Conservation (phyloP, 64 coral and sea anemone genomes). For the Dendrophyllia cribrosa region DNA sequence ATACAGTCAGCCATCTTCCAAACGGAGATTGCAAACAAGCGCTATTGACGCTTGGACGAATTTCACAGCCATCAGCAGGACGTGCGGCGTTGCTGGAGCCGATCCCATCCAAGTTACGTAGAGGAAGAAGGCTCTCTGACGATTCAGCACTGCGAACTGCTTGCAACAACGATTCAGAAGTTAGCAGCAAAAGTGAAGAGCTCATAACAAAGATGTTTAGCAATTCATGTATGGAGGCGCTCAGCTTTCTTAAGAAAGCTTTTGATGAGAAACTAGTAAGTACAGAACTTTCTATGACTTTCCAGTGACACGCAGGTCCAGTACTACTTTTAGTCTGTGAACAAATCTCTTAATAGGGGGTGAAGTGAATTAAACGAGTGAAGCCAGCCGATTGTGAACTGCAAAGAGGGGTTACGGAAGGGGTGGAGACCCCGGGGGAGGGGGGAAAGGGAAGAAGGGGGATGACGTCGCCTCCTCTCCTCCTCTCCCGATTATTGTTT, state of each 20-base stretch:
- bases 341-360: no score
- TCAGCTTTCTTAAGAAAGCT: slow-evolving; percentile 19
- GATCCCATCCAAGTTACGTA: background rate
- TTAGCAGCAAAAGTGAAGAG: background rate
- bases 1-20: background rate
- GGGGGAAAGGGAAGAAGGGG: no score
- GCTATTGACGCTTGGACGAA: background rate
- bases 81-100: slow-evolving; percentile 1
- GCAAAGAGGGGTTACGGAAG: no score
- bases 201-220: slow-evolving; percentile 8
- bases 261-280: slow-evolving; percentile 35
- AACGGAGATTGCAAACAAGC: slow-evolving; percentile 1
- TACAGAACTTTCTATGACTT: background rate
- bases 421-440: no score
- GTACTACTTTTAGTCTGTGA: no score
- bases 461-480: no score
- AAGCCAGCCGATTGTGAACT: no score
- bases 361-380: no score
- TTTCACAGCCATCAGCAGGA: background rate
- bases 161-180: background rate
- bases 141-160: background rate
- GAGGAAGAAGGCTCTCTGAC: background rate
- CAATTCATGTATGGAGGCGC: slow-evolving; percentile 18
- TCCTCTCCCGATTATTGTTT: no score
- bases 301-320: no score